These are phyloP conservation scores for Gobio gobio DNA, from an alignment of 2,113 vertebrate species.

Conservation along the genomic window DNA sequence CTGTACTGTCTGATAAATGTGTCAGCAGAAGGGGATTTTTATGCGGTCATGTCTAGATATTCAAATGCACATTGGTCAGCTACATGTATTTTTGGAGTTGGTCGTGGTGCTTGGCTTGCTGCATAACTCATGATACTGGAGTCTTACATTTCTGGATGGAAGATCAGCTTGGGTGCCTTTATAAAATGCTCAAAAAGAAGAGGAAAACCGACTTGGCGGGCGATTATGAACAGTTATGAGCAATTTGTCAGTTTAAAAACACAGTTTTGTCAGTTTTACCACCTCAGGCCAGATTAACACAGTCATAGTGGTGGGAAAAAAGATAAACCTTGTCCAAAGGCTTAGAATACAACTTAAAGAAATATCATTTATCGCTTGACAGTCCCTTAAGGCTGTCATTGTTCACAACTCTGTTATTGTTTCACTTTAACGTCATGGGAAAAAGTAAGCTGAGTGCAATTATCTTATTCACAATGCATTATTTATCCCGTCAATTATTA, in stretches of 20 bases:
- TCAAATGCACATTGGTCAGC: constrained; percentile 34
- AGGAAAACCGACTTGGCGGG: neutral
- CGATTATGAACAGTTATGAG: neutral
- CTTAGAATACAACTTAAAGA: neutral
- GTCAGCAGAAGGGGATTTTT: constrained; percentile 37
- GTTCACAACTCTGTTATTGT: constrained; percentile 14
- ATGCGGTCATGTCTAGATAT: constrained; percentile 30
- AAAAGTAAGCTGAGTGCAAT: neutral
- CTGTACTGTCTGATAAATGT: constrained; percentile 10
- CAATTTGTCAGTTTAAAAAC: constrained; percentile 6
- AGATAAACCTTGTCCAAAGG: constrained; percentile 8
- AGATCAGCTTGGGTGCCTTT: neutral
- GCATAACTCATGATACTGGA: constrained; percentile 8
- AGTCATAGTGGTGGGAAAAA: neutral
- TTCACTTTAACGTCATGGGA: neutral
- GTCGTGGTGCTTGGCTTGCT: constrained; percentile 6
- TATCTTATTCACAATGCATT: neutral
- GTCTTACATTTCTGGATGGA: constrained; percentile 16
- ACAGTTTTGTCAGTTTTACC: neutral
- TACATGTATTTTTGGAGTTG: constrained; percentile 40
- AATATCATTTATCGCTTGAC: constrained; percentile 2
- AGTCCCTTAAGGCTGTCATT: constrained; percentile 1
- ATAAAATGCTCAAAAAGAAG: constrained; percentile 12
- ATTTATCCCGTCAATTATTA: neutral
- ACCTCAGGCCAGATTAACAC: neutral